These are phyloP conservation scores for Stomorhina lunata DNA, from an alignment of 2,888 invertebrate species.

Conservation along the genomic window DNA sequence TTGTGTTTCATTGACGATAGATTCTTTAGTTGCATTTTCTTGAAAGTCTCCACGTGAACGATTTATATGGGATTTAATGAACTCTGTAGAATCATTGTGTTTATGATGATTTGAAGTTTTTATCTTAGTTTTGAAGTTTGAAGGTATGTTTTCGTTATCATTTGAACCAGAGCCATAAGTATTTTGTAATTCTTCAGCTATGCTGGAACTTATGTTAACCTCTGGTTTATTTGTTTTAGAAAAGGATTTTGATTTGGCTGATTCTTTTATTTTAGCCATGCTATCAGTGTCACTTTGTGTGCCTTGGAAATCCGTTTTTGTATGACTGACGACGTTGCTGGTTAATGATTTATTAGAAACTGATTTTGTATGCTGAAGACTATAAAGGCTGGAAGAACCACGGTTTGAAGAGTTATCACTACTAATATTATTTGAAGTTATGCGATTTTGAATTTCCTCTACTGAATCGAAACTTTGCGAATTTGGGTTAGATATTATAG, in stretches of 20 bases:
- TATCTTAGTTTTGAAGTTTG: not conserved
- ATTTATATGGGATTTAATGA: slow-evolving; percentile 70
- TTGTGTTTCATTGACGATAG: slow-evolving; percentile 47
- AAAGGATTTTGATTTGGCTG: not conserved
- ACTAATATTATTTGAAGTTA: not conserved
- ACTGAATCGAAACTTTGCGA: not conserved
- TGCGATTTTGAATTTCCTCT: not conserved
- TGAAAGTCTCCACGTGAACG: slow-evolving; percentile 69
- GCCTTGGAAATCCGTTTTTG: not conserved
- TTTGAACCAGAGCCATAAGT: slow-evolving; percentile 54
- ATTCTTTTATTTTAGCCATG: not conserved
- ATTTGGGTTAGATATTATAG: no score
- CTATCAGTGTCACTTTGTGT: slow-evolving; percentile 27
- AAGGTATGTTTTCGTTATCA: slow-evolving; percentile 55
- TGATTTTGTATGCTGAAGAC: not conserved
- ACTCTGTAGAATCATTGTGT: slow-evolving; percentile 22
- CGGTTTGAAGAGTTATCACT: not conserved
- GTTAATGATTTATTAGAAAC: not conserved
- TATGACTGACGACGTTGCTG: not conserved
- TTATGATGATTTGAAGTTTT: not conserved
- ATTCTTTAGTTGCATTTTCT: slow-evolving; percentile 27
- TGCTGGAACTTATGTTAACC: slow-evolving; percentile 35
- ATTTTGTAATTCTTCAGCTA: slow-evolving; percentile 66
- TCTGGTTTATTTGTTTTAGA: not conserved
- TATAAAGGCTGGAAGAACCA: not conserved